A percentile compares a stretch with the other conserved stretches of the same genome.
These are phyloP conservation scores for Oreamnos americanus DNA, from an alignment of 2,113 vertebrate species.

Conservation along the genomic window DNA sequence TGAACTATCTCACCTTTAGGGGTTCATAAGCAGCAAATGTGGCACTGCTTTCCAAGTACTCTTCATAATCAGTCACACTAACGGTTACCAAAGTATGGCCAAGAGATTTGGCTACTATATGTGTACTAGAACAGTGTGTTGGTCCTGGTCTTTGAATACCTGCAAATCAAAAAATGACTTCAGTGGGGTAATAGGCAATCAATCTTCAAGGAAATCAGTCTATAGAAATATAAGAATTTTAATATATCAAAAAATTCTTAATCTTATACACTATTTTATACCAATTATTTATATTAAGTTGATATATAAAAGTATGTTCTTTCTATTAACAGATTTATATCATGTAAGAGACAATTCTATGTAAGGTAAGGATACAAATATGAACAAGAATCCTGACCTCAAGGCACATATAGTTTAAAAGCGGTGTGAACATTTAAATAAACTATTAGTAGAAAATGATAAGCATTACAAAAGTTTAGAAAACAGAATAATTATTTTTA, in stretches of 20 bases:
- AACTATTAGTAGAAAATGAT: neutral
- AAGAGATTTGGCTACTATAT: constrained; percentile 61
- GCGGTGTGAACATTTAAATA: neutral
- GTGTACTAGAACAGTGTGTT: constrained; percentile 67
- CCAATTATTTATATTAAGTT: neutral
- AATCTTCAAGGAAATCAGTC: neutral
- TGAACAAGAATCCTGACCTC: neutral
- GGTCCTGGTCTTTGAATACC: constrained; percentile 60
- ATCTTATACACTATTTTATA: neutral
- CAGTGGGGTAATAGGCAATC: neutral
- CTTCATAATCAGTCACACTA: constrained; percentile 60
- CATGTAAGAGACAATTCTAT: neutral
- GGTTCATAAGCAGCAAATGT: constrained; percentile 80
- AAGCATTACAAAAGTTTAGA: neutral
- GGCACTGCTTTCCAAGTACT: constrained; percentile 79
- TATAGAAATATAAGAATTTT: neutral
- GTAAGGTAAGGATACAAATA: neutral
- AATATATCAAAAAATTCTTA: neutral
- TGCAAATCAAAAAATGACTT: constrained; percentile 36
- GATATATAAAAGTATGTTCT: neutral
- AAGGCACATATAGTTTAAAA: neutral
- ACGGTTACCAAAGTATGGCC: constrained; percentile 75
- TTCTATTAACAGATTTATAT: constrained; percentile 3
- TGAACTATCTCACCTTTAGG: constrained; percentile 72
- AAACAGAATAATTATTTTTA: constrained; percentile 1